These are phyloP conservation scores for Microctonus hyperodae DNA, from an alignment of 2,888 invertebrate genomes.

Conservation along the genomic window DNA sequence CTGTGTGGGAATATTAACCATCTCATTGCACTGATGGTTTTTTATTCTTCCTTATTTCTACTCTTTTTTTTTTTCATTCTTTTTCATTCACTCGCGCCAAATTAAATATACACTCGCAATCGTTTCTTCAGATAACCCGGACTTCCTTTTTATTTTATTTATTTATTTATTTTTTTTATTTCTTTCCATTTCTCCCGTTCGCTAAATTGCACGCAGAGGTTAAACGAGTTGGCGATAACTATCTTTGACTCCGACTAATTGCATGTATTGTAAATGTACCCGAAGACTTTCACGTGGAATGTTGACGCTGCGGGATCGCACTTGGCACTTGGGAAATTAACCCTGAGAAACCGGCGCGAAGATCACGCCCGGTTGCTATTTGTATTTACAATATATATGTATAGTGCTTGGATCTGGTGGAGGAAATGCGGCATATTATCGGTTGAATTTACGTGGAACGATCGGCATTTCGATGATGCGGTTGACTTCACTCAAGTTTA, in stretches of 20 bases:
- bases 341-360: constrained; percentile 12
- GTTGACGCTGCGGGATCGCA: constrained; percentile 1
- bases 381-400: neutral
- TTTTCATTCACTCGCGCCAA: constrained; percentile 4
- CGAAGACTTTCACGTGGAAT: constrained; percentile 5
- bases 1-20: neutral
- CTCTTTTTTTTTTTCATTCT: neutral
- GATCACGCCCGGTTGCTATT: constrained; percentile 4
- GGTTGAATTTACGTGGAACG: constrained; percentile 15
- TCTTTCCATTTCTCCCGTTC: neutral
- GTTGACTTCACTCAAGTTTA: neutral
- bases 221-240: constrained; percentile 34
- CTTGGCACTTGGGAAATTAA: constrained; percentile 15
- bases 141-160: constrained; percentile 6
- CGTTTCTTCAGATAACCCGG: constrained; percentile 1
- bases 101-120: neutral
- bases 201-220: constrained; percentile 27
- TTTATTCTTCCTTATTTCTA: too few species aligned
- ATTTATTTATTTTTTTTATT: neutral
- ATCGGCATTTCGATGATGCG: constrained; percentile 9
- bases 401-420: neutral
- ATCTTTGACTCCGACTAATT: constrained; percentile 44
- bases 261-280: constrained; percentile 41
- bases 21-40: neutral
- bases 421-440: neutral